Percentiles rank a stretch among this genome's conserved stretches.
These are phyloP conservation scores for Bolinopsis microptera DNA, from an alignment of 37 sponge, comb jelly and placozoan genomes.

Conservation along the genomic window DNA sequence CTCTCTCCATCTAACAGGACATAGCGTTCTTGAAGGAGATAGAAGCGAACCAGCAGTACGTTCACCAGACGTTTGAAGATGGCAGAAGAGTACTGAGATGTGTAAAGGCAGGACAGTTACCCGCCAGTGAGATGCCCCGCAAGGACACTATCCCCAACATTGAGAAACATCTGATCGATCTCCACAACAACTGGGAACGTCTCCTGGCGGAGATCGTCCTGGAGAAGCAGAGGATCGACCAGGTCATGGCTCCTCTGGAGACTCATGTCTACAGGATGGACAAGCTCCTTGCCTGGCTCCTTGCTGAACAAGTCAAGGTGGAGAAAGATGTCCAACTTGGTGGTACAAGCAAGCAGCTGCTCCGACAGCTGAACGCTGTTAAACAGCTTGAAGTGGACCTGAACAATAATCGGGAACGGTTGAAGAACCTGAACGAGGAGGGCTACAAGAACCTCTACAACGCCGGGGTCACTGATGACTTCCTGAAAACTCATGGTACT, in stretches of 20 bases:
- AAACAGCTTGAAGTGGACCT: slow-evolving; percentile 25
- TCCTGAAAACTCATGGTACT: slow-evolving; percentile 62
- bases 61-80: slow-evolving; percentile 59
- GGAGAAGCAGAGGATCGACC: slow-evolving; percentile 62
- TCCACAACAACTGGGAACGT: slow-evolving; percentile 63
- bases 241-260: slow-evolving; percentile 63
- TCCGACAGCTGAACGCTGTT: slow-evolving; percentile 46
- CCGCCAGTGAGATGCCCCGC: slow-evolving; percentile 32
- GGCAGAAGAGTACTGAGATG: slow-evolving; percentile 36
- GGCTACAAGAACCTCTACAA: slow-evolving; percentile 21
- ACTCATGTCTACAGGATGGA: slow-evolving; percentile 27
- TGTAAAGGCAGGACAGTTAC: slow-evolving; percentile 39
- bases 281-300: slow-evolving; percentile 41
- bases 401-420: neutral
- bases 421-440: slow-evolving; percentile 50
- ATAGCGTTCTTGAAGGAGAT: slow-evolving; percentile 60
- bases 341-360: slow-evolving; percentile 35
- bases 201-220: slow-evolving; percentile 63
- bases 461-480: slow-evolving; percentile 56
- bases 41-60: slow-evolving; percentile 62
- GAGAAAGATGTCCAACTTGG: slow-evolving; percentile 46
- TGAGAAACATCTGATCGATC: slow-evolving; percentile 59
- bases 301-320: slow-evolving; percentile 40
- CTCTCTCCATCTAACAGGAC: slow-evolving; percentile 9
- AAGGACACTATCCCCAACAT: slow-evolving; percentile 61